Percentiles rank a stretch among this genome's conserved stretches.
Evolutionary conservation across 2,888 invertebrate species (phyloP).

Genomic region (Cataglyphis cursor): DNA sequence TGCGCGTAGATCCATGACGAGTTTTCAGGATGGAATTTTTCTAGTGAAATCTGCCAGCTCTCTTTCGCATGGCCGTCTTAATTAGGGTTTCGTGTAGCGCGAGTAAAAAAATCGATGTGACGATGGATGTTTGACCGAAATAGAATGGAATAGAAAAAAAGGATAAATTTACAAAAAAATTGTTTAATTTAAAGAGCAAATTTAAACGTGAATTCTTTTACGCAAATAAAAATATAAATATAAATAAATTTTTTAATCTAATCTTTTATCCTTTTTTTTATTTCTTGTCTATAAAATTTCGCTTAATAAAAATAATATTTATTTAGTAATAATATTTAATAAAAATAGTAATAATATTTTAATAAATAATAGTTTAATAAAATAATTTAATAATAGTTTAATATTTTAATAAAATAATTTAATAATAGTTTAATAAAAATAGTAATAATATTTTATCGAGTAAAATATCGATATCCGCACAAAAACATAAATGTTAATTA

Average conservation of each 20-base stretch:
- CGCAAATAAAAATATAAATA: not conserved
- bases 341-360: not conserved
- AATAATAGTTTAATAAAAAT: not conserved
- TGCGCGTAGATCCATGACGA: slow-evolving; percentile 35
- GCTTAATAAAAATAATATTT: not conserved
- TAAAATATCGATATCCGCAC: not conserved
- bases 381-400: not conserved
- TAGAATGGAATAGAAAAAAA: not conserved
- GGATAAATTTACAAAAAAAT: not conserved
- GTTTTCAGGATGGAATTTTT: slow-evolving; percentile 40
- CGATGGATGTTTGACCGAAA: slow-evolving; percentile 15
- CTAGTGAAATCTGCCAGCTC: slow-evolving; percentile 14
- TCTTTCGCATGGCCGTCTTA: slow-evolving; percentile 22
- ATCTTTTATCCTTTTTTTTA: not conserved
- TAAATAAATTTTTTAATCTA: not conserved
- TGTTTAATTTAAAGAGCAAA: not conserved
- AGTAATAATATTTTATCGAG: not conserved
- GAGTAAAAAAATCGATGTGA: not conserved
- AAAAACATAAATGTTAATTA: not conserved
- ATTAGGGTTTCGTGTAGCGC: not conserved
- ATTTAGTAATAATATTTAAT: not conserved
- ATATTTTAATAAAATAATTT: not conserved
- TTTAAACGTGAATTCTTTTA: not conserved
- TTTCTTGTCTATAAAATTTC: not conserved
- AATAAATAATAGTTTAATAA: no score